A percentile compares a stretch with the other conserved stretches of the same genome.
phyloP scores from a whole-genome alignment of 2,888 invertebrate species.

The Schrankia costaestrigalis region DNA sequence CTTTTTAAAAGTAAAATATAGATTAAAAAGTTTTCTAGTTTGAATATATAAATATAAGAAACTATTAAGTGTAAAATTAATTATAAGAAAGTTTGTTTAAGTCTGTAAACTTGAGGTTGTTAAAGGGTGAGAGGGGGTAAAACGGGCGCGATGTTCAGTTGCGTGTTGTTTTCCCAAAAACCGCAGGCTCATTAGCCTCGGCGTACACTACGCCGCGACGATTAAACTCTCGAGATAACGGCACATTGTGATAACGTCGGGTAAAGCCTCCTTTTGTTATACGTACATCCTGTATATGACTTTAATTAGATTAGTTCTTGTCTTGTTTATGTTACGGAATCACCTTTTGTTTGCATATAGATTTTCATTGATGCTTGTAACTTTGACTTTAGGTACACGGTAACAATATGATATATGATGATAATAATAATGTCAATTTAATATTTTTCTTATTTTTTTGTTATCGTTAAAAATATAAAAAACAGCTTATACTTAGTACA shows the following conservation, averaged over 20 bases:
- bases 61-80: conserved; percentile 46
- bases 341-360: conserved; percentile 15
- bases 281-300: conserved; percentile 39
- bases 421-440: too few species aligned
- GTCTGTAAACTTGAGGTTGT: conserved; percentile 50
- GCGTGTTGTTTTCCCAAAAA: conserved; percentile 68
- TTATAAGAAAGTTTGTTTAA: conserved; percentile 63
- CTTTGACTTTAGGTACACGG: too few species aligned
- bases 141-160: conserved; percentile 43
- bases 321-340: conserved; percentile 39
- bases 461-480: too few species aligned
- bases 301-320: conserved; percentile 54
- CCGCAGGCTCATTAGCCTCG: conserved; percentile 76
- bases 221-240: conserved; percentile 70
- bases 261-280: conserved; percentile 46
- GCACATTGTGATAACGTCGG: conserved; percentile 60
- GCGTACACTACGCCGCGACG: conserved; percentile 68
- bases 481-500: too few species aligned
- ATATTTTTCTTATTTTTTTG: too few species aligned
- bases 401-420: too few species aligned
- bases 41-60: conserved; percentile 8
- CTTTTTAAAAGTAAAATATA: conserved; percentile 12
- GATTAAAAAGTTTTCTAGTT: conserved; percentile 11
- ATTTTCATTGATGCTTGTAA: too few species aligned
- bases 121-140: conserved; percentile 38